These are phyloP conservation scores for Paraescarpia echinospica DNA, from an alignment of 1,140 invertebrate genomes.

Conservation along the genomic window DNA sequence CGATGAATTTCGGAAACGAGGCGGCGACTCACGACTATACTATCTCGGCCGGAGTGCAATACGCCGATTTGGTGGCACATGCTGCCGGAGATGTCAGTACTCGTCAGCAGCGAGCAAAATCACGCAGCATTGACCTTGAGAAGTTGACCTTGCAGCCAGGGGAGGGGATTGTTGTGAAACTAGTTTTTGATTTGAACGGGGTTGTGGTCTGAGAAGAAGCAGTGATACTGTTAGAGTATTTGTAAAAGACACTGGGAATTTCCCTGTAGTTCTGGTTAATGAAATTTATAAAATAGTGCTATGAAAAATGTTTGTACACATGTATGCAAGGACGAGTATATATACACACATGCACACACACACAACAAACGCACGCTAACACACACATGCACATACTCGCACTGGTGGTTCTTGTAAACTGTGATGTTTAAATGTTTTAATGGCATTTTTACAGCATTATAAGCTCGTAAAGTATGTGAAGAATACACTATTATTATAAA, in stretches of 20 bases:
- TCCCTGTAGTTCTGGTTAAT: too few species aligned
- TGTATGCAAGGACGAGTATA: not conserved
- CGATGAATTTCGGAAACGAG: constrained; percentile 46
- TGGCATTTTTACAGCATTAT: not conserved
- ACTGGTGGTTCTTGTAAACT: not conserved
- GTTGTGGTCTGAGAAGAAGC: not conserved
- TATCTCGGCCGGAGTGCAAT: constrained; percentile 27
- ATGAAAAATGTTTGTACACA: not conserved
- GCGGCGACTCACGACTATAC: constrained; percentile 37
- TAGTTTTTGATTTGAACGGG: not conserved
- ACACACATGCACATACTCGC: not conserved
- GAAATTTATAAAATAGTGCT: not conserved
- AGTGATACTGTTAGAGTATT: not conserved
- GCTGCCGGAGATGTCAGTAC: constrained; percentile 38
- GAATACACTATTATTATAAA: not conserved
- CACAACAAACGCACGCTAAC: too few species aligned
- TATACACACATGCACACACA: not conserved
- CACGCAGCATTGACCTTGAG: constrained; percentile 38
- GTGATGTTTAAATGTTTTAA: not conserved
- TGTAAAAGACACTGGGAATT: not conserved
- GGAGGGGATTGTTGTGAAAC: constrained; percentile 44
- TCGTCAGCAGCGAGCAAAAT: constrained; percentile 28
- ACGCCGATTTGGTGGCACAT: constrained; percentile 38
- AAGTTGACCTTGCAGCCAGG: constrained; percentile 38
- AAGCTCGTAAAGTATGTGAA: not conserved